Evolutionary conservation across 2,113 vertebrate species (phyloP).

Genomic region (Sterna hirundo): DNA sequence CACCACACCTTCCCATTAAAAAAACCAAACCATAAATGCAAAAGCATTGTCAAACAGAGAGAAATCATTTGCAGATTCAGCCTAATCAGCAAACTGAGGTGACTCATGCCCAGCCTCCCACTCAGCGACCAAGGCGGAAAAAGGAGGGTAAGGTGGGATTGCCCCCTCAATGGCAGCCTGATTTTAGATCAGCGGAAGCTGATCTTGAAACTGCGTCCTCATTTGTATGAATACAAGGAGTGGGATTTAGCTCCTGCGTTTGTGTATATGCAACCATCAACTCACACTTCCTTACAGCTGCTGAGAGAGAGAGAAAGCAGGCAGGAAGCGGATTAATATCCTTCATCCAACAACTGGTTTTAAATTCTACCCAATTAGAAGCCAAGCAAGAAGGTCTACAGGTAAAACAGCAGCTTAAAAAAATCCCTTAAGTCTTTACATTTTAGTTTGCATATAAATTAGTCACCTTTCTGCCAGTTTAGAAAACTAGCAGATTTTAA

Average conservation of each 20-base stretch:
- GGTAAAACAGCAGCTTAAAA: not conserved
- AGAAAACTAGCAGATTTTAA: not conserved
- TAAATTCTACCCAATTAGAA: not conserved
- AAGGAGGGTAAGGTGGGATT: not conserved
- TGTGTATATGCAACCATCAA: not conserved
- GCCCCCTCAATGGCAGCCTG: not conserved
- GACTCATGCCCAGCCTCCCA: not conserved
- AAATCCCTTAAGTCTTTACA: not conserved
- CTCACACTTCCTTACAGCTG: fast-evolving
- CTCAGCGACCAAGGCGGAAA: not conserved
- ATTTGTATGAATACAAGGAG: not conserved
- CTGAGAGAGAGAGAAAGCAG: not conserved
- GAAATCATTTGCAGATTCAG: not conserved
- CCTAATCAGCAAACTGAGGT: not conserved
- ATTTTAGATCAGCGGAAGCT: fast-evolving
- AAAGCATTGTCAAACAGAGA: not conserved
- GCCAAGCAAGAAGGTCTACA: not conserved
- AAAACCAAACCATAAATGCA: no score
- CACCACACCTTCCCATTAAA: not conserved
- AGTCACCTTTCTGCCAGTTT: not conserved
- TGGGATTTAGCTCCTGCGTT: not conserved
- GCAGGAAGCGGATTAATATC: not conserved
- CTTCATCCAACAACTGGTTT: not conserved
- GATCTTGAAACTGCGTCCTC: not conserved
- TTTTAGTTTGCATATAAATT: not conserved